These are phyloP conservation scores for Zosterops pallidus DNA, from an alignment of 2,113 vertebrate species.

Conservation along the genomic window DNA sequence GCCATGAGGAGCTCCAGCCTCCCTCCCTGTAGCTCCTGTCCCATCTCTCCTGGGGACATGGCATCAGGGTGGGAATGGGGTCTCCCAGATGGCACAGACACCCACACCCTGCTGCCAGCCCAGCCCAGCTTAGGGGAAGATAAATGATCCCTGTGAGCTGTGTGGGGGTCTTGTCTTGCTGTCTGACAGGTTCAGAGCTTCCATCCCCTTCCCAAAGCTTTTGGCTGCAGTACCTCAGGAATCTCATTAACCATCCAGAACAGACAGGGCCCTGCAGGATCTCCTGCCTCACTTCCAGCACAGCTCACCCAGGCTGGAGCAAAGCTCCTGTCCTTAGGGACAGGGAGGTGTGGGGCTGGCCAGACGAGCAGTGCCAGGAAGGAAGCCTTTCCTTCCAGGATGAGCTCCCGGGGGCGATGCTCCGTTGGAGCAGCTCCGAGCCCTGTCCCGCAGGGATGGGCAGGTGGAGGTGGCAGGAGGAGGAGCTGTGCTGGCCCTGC, in stretches of 20 bases:
- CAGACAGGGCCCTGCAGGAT: neutral
- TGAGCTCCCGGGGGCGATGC: neutral
- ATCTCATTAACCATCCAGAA: neutral
- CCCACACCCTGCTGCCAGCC: neutral
- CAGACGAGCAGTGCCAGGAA: fast-evolving
- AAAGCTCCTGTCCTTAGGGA: neutral
- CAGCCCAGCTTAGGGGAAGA: fast-evolving
- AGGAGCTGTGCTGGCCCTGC: neutral
- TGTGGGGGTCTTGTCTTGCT: neutral
- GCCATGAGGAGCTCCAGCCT: neutral
- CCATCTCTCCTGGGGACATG: fast-evolving
- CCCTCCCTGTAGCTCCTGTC: neutral
- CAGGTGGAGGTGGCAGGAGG: neutral
- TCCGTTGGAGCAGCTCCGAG: neutral
- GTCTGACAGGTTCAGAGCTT: neutral
- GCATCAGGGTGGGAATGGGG: neutral
- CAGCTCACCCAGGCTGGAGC: neutral
- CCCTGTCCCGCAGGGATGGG: neutral
- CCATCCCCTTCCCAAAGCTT: neutral
- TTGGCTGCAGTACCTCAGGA: neutral
- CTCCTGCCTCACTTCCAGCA: neutral
- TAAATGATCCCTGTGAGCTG: fast-evolving
- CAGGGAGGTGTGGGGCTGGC: neutral
- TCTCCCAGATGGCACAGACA: neutral
- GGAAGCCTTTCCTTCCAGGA: neutral